Evolutionary conservation across 2,888 invertebrate species (phyloP), one percentile per base, ranked within the genome.

Genomic region (Drosophila falleni): DNA sequence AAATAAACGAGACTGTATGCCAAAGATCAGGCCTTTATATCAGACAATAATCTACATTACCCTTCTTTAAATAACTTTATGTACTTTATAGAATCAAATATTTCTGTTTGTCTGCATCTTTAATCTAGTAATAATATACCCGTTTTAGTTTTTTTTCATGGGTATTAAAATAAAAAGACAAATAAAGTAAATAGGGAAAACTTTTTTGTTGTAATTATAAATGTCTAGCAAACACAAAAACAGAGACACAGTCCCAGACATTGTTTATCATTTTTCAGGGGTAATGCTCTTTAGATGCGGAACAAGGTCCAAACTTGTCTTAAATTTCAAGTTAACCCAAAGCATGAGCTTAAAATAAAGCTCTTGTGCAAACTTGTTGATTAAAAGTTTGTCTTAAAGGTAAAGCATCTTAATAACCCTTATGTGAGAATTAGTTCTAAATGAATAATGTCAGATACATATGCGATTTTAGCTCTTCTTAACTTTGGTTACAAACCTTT

Each of bases 151-250:
- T 16, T 9, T 16, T 23, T 11, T 5, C 35, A n/a, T 16, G 49
- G 29, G 63, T 41, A 61, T 51, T 15, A 29, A 33, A 61, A 46
- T 37, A 13, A 44, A 49, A 50, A 59, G 61, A 33, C 39, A 61
- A 50, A 37, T 29, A 66, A 35, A 84, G 51, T 70, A 67, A 67
- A 64, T 51, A 65, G 65, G 51, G 47, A 65, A 60, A 53, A 71
- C 53, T 76, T 77, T 65, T 71, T 74, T 78, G 77, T 71, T 85
- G 80, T 88, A 84, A 86, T 89, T 89, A 89, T 84, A 78, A 84
- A 65, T 75, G 85, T 89, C 87, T 81, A 59, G 71, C 71, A 71
- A 60, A 70, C 49, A 60, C 60, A 56, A 60, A 16, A 35, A 46
- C 54, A 66, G 65, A 62, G 65, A 69, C 69, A 65, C 54, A 44